Conservation (phyloP, 2,888 invertebrate genomes). For the Standfussiana lucernea region DNA sequence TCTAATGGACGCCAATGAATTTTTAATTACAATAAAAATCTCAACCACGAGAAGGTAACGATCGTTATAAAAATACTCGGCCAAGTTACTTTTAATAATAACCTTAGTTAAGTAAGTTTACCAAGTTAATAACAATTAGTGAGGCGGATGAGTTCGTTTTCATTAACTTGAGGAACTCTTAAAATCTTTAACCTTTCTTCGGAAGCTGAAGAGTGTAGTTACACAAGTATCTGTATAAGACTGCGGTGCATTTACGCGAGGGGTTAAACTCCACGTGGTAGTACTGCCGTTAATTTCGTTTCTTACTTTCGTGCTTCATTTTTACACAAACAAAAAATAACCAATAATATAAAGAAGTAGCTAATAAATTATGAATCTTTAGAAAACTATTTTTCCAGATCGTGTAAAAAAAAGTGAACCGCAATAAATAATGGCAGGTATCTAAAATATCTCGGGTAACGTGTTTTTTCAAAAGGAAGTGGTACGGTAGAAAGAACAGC, state of each 20-base stretch:
- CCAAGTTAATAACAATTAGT: slow-evolving; percentile 65
- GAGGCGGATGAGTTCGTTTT: slow-evolving; percentile 44
- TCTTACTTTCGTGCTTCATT: not conserved
- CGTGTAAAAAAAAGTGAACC: not conserved
- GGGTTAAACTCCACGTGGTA: not conserved
- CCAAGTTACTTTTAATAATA: slow-evolving; percentile 61
- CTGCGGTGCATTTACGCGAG: not conserved
- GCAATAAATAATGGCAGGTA: not conserved
- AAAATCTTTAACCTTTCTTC: slow-evolving; percentile 48
- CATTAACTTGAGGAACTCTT: slow-evolving; percentile 54
- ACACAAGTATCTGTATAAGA: not conserved
- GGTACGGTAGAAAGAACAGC: not conserved
- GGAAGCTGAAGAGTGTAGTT: not conserved
- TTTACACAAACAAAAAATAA: not conserved
- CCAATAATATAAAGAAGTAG: not conserved
- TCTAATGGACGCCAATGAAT: slow-evolving; percentile 58
- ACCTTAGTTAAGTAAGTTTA: slow-evolving; percentile 53
- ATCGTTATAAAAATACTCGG: slow-evolving; percentile 52
- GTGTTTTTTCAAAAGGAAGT: not conserved
- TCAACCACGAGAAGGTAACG: slow-evolving; percentile 47
- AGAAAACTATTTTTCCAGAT: too few species aligned
- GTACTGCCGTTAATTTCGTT: not conserved
- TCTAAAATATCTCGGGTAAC: not conserved
- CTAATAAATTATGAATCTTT: not conserved
- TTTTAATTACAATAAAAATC: slow-evolving; percentile 63